These are phyloP conservation scores for Pachycephala philippinensis DNA, from an alignment of 2,113 vertebrate species.

Conservation along the genomic window DNA sequence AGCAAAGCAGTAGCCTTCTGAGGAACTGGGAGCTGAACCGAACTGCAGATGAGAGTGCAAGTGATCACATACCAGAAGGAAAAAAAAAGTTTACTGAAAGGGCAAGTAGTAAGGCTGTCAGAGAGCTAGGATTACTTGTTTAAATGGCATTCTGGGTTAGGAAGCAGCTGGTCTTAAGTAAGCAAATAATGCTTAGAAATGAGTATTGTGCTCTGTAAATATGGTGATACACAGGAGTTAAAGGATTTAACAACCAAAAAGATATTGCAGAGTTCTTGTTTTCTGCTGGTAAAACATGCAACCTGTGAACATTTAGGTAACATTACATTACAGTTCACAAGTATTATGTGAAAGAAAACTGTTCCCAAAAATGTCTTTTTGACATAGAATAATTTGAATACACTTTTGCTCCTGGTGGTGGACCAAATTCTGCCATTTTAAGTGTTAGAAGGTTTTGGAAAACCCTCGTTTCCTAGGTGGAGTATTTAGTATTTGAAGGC, in stretches of 20 bases:
- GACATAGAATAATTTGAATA: neutral
- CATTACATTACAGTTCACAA: neutral
- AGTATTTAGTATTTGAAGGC: neutral
- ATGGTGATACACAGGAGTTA: neutral
- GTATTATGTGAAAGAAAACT: neutral
- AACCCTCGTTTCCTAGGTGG: fast-evolving
- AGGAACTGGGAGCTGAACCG: neutral
- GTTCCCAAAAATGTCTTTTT: neutral
- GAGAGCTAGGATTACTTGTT: slow-evolving; percentile 30
- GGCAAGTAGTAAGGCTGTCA: slow-evolving; percentile 1
- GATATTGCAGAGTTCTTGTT: neutral
- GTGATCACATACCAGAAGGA: neutral
- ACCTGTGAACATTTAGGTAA: neutral
- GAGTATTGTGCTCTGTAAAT: neutral
- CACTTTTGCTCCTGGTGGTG: neutral
- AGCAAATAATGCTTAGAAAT: slow-evolving; percentile 25
- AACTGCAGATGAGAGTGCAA: slow-evolving; percentile 13
- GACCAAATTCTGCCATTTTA: neutral
- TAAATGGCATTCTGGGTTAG: slow-evolving; percentile 26
- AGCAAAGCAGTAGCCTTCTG: neutral
- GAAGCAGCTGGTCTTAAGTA: slow-evolving; percentile 15
- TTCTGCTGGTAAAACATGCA: neutral
- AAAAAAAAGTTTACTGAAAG: neutral
- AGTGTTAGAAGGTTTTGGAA: neutral
- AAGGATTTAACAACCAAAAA: neutral